Base-by-base conservation (phyloP, 2,888 invertebrate genomes). In the Caenorhabditis parvicauda region DNA sequence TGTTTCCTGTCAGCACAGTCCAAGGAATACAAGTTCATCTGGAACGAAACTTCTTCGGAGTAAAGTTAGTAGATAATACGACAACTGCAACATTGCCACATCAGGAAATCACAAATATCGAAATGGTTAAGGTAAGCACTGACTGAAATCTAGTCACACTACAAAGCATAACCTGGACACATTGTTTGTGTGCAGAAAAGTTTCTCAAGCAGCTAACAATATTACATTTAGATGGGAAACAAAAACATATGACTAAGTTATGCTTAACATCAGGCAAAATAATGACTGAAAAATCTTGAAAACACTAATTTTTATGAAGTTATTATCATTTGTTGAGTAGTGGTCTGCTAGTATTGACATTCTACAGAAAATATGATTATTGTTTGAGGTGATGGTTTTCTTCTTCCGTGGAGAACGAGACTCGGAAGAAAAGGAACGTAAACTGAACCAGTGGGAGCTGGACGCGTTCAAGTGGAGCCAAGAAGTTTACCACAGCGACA, bases 361-460 rank as follows among this genome's bases (percentile, higher is more conserved):
- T n/a, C n/a, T n/a, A n/a, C n/a, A n/a, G n/a, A n/a, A n/a, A n/a
- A n/a, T n/a, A n/a, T n/a, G n/a, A n/a, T n/a, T n/a, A 19, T 39
- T 38, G 38, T 59, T 60, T 24, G 21, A 74, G 70, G 70, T 78
- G 24, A 67, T 79, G 4, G 63, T 79, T 54, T 69, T 77, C 66
- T 67, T 80, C 21, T 79, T 80, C 66, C 76, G 77, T 9, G 78
- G 77, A 5, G 79, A 79, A 53, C 63, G 72, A 41, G 66, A 67
- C 43, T 65, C 65, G 19, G 63, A 49, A 17, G 53, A 60, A 12
- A 54, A 61, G 42, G 75, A 76, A 27, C 56, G 53, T 27, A 67
- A 68, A 50, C 56, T 79, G 58, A 61, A 72, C n/a, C 53, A 58
- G 22, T 79, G 78, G 78, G 79, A 79, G 28, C 44, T 74, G 38